phyloP scores from a whole-genome alignment of 1,140 invertebrate genomes.

The Phymastichus coffea region DNA sequence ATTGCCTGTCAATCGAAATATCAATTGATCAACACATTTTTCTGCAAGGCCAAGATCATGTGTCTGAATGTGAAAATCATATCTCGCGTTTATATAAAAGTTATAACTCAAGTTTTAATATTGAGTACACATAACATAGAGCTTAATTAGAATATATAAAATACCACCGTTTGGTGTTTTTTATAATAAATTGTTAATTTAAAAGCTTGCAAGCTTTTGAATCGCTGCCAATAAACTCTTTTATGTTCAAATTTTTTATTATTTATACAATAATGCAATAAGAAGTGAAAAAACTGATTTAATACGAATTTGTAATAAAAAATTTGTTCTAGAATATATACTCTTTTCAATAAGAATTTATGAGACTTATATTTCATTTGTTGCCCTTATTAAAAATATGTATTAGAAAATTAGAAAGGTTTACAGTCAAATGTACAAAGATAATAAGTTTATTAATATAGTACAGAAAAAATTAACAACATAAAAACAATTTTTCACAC shows the following conservation, averaged over 20 bases:
- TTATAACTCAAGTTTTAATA: slow-evolving; percentile 30
- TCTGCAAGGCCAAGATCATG: slow-evolving; percentile 8
- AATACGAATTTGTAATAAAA: slow-evolving; percentile 34
- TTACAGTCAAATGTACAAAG: too few relatives aligned
- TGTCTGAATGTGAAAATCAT: background rate
- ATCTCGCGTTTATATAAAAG: slow-evolving; percentile 13
- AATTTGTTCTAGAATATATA: slow-evolving; percentile 36
- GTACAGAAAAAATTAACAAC: too few relatives aligned
- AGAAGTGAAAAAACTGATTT: slow-evolving; percentile 23
- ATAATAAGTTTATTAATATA: too few relatives aligned
- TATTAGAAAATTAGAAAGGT: too few relatives aligned
- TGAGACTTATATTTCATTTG: slow-evolving; percentile 5
- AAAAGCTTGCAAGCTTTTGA: slow-evolving; percentile 27
- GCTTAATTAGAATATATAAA: slow-evolving; percentile 1
- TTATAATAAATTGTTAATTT: slow-evolving; percentile 31
- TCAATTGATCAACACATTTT: too few relatives aligned
- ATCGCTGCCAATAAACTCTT: slow-evolving; percentile 47
- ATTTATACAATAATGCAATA: slow-evolving; percentile 37
- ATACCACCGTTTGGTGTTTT: slow-evolving; percentile 24
- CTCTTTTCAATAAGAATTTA: slow-evolving; percentile 48
- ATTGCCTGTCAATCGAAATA: too few relatives aligned
- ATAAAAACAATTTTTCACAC: slow-evolving; percentile 48
- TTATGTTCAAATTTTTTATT: slow-evolving; percentile 42
- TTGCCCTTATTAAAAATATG: too few relatives aligned
- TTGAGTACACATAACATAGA: slow-evolving; percentile 21